phyloP scores from a whole-genome alignment of 2,113 vertebrate species.

The Gobio gobio region DNA sequence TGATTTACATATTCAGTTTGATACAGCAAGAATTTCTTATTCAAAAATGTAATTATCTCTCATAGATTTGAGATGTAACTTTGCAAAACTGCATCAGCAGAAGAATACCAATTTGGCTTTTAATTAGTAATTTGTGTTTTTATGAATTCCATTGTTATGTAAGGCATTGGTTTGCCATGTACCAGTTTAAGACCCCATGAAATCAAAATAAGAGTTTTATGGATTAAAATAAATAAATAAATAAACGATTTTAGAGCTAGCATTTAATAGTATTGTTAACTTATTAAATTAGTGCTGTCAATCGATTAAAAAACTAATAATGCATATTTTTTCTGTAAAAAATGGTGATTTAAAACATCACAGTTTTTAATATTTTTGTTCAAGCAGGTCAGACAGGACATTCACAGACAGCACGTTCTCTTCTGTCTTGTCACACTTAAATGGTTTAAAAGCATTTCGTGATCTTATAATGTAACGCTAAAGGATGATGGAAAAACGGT shows the following conservation, averaged over 20 bases:
- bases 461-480: no score
- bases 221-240: not conserved
- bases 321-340: no score
- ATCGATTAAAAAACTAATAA: no score
- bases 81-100: constrained; percentile 75
- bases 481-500: no score
- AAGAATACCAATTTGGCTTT: constrained; percentile 33
- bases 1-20: constrained; percentile 62
- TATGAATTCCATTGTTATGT: not conserved
- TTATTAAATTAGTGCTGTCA: no score
- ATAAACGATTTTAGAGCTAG: constrained; percentile 4
- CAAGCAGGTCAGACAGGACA: no score
- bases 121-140: not conserved
- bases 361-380: no score
- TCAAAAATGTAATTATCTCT: constrained; percentile 60
- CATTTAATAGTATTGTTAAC: not conserved
- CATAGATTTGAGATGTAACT: constrained; percentile 68
- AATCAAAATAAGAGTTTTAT: no score
- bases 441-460: no score
- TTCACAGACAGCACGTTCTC: no score
- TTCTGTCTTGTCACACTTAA: no score
- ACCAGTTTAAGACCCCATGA: constrained; percentile 12
- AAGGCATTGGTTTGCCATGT: constrained; percentile 19
- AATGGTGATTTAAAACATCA: no score
- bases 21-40: constrained; percentile 62